Evolutionary conservation across 1,140 invertebrate genomes (phyloP).

Genomic region (Stegodyphus mimosarum): DNA sequence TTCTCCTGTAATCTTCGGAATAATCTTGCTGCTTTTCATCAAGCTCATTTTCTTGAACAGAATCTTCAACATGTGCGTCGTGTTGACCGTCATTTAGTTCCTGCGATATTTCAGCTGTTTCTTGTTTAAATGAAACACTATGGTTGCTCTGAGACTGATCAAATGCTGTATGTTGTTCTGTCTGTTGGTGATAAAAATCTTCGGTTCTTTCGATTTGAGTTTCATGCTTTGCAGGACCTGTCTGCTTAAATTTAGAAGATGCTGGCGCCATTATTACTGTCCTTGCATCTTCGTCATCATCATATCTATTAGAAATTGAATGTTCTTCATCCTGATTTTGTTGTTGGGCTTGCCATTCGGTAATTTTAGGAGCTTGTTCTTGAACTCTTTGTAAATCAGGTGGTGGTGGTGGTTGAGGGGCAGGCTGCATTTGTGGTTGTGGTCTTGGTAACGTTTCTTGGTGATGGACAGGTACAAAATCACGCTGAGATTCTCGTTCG

Average conservation of each 20-base stretch:
- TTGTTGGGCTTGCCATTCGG: not conserved
- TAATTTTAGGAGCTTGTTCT: not conserved
- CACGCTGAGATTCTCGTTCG: not conserved
- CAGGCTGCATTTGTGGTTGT: not conserved
- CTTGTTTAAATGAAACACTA: slow-evolving; percentile 12
- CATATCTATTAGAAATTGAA: not conserved
- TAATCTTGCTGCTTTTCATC: not conserved
- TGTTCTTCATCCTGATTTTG: not conserved
- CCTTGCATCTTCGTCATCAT: slow-evolving; percentile 33
- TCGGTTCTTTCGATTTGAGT: not conserved
- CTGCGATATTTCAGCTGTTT: not conserved
- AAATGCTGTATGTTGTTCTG: not conserved
- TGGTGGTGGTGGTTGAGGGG: not conserved
- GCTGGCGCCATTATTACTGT: slow-evolving; percentile 23
- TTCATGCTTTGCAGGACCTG: not conserved
- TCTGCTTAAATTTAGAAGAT: not conserved
- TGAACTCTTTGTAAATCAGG: no score
- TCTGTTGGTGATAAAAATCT: slow-evolving; percentile 2
- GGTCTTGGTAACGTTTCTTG: slow-evolving; percentile 6
- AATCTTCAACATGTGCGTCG: no score
- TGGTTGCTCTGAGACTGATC: slow-evolving; percentile 14
- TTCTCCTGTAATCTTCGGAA: slow-evolving; percentile 34
- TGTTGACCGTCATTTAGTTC: no score
- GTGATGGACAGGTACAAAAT: not conserved
- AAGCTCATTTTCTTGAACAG: no score